Conservation (phyloP, 2,888 invertebrate species). For the Dyspetes luteomarginatus region DNA sequence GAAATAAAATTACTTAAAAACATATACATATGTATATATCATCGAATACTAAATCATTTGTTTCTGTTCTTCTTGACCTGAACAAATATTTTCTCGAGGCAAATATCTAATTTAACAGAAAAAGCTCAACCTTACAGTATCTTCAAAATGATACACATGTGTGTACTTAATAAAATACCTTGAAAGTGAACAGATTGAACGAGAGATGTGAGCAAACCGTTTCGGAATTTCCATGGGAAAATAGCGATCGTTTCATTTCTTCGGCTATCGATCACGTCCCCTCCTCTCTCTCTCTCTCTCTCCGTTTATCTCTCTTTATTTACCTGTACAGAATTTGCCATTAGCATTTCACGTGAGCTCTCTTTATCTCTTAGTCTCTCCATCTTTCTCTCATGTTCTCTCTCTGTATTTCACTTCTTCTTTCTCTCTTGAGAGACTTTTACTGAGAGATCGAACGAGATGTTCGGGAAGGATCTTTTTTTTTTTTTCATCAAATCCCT, state of each 20-base stretch:
- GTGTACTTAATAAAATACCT: not conserved
- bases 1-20: not conserved
- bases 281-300: conserved; percentile 13
- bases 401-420: not conserved
- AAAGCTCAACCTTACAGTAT: not conserved
- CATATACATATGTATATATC: not conserved
- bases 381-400: not conserved
- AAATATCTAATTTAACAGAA: not conserved
- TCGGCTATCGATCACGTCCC: conserved; percentile 38
- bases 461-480: conserved; percentile 50
- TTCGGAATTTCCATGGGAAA: conserved; percentile 55
- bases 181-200: conserved; percentile 20
- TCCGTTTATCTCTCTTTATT: conserved; percentile 29
- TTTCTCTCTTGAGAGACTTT: conserved; percentile 6
- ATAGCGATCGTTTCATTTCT: conserved; percentile 39
- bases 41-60: not conserved
- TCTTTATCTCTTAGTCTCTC: not conserved
- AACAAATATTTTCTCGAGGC: conserved; percentile 17
- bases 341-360: conserved; percentile 54
- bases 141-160: not conserved
- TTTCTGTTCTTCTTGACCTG: not conserved
- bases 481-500: conserved; percentile 35
- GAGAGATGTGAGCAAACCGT: conserved; percentile 19
- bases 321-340: conserved; percentile 34
- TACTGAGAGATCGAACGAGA: conserved; percentile 59